Evolutionary conservation across 37 sponge, comb jelly and placozoan genomes (phyloP).

Genomic region (Petrosia ficiformis): DNA sequence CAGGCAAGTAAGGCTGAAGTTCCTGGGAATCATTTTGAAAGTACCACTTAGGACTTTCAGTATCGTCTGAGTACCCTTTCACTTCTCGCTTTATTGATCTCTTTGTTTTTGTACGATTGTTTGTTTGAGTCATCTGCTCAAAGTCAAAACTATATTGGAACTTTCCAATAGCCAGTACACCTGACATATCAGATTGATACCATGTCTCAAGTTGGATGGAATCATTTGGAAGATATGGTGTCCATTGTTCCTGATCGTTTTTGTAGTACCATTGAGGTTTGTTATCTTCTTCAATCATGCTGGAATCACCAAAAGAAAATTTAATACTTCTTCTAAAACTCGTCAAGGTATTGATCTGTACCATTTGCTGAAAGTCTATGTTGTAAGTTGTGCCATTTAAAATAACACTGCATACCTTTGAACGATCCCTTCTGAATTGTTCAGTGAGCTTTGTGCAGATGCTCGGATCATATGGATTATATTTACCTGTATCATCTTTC

Average conservation of each 20-base stretch:
- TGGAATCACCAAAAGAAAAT: neutral
- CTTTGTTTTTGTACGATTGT: constrained; percentile 18
- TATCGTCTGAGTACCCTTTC: neutral
- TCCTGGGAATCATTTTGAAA: neutral
- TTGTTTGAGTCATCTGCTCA: constrained; percentile 49
- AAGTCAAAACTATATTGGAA: constrained; percentile 46
- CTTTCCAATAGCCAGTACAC: constrained; percentile 17
- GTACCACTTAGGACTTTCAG: neutral
- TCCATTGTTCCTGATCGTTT: constrained; percentile 22
- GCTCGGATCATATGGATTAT: constrained; percentile 19
- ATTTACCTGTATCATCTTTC: constrained; percentile 47
- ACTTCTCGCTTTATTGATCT: neutral
- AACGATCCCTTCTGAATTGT: constrained; percentile 20
- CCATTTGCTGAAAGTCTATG: constrained; percentile 61
- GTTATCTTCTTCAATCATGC: neutral
- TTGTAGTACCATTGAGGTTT: constrained; percentile 46
- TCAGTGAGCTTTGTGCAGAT: constrained; percentile 4
- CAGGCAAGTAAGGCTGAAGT: neutral
- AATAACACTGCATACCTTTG: neutral
- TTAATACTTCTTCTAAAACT: constrained; percentile 14
- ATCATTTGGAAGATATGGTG: constrained; percentile 36
- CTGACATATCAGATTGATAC: constrained; percentile 21
- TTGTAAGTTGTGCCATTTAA: constrained; percentile 19
- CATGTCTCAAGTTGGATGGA: constrained; percentile 46
- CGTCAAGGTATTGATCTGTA: constrained; percentile 54